These are phyloP conservation scores for Eulemur macaco DNA, from an alignment of 2,113 vertebrate species.

Conservation along the genomic window DNA sequence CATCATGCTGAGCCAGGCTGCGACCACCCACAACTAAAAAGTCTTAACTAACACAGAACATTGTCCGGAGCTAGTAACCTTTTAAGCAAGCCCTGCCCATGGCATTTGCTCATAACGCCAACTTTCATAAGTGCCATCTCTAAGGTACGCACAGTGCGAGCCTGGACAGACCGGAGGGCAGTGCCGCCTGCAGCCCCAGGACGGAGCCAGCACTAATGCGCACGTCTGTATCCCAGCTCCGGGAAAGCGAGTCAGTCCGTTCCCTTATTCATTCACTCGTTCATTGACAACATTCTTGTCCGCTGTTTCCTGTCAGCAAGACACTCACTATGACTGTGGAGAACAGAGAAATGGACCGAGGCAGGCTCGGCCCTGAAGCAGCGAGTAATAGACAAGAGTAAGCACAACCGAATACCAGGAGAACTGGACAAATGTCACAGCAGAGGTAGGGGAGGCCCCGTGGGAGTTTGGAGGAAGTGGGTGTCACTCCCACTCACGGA, in stretches of 20 bases:
- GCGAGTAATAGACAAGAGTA: fast-evolving
- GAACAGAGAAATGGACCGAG: fast-evolving
- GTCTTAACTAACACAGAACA: neutral
- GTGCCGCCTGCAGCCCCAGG: neutral
- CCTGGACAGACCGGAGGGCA: neutral
- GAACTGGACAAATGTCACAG: fast-evolving
- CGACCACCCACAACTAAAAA: neutral
- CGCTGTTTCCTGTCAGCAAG: no score
- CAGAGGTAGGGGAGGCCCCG: neutral
- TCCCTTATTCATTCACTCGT: neutral
- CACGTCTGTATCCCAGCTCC: no score
- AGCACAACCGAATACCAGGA: fast-evolving
- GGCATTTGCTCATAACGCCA: neutral
- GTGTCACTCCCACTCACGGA: fast-evolving
- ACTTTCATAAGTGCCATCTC: neutral
- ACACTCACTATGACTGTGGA: fast-evolving
- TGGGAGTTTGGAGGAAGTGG: neutral
- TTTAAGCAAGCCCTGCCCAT: neutral
- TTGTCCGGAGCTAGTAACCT: neutral
- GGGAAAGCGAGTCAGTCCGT: neutral
- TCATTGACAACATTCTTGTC: no score
- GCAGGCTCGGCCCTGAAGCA: no score
- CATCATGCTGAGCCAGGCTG: neutral
- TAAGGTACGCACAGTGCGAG: fast-evolving
- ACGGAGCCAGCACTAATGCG: fast-evolving